A percentile compares a stretch with the other conserved stretches of the same genome.
Conservation (phyloP, 2,888 invertebrate species). For the Trichogramma evanescens region DNA sequence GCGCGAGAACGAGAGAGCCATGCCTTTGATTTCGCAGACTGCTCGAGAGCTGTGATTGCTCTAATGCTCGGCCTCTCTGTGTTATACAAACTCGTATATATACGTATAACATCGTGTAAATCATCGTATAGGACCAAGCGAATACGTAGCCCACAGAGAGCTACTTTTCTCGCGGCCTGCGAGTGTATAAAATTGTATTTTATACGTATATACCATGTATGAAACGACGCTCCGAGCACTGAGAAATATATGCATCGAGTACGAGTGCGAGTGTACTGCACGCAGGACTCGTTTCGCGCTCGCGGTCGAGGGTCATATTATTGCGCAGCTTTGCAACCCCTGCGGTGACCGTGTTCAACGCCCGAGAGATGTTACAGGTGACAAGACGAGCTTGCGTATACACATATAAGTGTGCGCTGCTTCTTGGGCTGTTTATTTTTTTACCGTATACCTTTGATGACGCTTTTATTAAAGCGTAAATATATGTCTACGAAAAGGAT, state of each 20-base stretch:
- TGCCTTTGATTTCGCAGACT: no score
- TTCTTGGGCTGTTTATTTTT: neutral
- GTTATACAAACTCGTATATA: no score
- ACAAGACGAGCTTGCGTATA: neutral
- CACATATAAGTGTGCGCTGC: neutral
- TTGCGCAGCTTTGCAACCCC: no score
- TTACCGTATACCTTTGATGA: no score
- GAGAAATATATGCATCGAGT: neutral
- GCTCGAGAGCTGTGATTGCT: no score
- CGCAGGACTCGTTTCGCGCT: constrained; percentile 21
- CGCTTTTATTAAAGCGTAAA: no score
- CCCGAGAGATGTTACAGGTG: no score
- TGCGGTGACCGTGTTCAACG: no score
- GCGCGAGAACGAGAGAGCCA: constrained; percentile 28
- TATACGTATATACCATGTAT: no score
- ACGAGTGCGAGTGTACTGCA: constrained; percentile 26
- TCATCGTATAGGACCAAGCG: constrained; percentile 28
- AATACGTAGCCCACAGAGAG: constrained; percentile 23
- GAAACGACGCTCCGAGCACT: neutral
- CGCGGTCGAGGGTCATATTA: constrained; percentile 12
- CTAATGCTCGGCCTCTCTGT: no score
- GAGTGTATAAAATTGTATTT: no score
- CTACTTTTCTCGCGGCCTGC: constrained; percentile 36
- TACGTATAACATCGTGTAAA: constrained; percentile 27
- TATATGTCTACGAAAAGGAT: no score